Evolutionary conservation across 1,140 invertebrate genomes (phyloP).

Genomic region (Lepidostoma basale): DNA sequence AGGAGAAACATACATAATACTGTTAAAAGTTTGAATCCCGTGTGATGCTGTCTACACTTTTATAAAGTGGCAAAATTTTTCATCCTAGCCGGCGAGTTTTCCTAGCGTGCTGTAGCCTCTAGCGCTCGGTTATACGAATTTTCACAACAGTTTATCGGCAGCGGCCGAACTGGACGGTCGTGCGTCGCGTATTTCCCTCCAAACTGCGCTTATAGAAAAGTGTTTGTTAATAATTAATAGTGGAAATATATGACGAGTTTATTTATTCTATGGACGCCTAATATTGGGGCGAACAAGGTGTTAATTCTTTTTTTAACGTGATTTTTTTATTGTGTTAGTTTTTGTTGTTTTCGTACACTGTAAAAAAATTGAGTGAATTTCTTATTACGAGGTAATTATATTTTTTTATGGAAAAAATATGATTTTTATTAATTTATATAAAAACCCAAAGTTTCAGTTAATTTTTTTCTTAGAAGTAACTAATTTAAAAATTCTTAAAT

Average conservation of each 20-base stretch:
- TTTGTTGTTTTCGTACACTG: too few species aligned
- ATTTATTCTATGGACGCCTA: conserved; percentile 3
- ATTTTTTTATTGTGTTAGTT: too few species aligned
- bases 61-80: not conserved
- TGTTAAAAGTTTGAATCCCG: not conserved
- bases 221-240: conserved; percentile 24
- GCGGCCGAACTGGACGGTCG: not conserved
- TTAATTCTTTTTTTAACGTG: not conserved
- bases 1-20: not conserved
- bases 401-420: too few species aligned
- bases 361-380: too few species aligned
- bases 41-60: not conserved
- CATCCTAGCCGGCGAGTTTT: too few species aligned
- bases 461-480: too few species aligned
- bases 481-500: too few species aligned
- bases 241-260: conserved; percentile 13
- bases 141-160: conserved; percentile 18
- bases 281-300: not conserved
- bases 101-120: too few species aligned
- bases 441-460: too few species aligned
- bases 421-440: too few species aligned
- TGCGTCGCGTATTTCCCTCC: conserved; percentile 1
- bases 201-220: not conserved
- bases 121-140: conserved; percentile 18
- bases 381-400: too few species aligned